Base-by-base conservation (phyloP, 2,797 vertebrate species). In the Fistularia commersonii region DNA sequence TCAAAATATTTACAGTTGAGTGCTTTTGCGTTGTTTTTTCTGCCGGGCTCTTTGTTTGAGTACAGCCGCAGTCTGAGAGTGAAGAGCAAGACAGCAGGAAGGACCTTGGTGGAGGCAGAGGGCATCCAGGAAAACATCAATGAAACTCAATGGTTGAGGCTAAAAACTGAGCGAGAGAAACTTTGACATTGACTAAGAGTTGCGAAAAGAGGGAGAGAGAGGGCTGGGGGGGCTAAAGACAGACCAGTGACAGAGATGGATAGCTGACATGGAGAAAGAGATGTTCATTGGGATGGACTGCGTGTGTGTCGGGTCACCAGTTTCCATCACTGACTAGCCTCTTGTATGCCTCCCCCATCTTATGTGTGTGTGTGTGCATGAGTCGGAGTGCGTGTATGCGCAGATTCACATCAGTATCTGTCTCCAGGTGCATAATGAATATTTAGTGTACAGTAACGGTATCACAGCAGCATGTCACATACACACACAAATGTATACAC, bases 51-150 rank as follows among this genome's bases (percentile, higher is more conserved):
- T 48, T 48, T 48, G 32, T 8, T 35, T 63, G 55, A 61, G 60
- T 35, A 32, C 54, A 44, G 43, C 0, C 13, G 1, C 36, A 0
- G 11, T 6, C 42, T 10, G 31, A 9, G 42, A 23, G 43, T 3
- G 37, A 63, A 12, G 12, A 47, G 37, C 11, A 41, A 32, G 52
- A 7, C 32, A 12, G 44, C 45, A 12, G 47, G 45, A 60, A 60
- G 54, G 76, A 80, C 77, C 73, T 82, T 80, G 76, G 54, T 54
- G 64, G 51, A 79, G 65, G 58, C 67, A 79, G 74, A 82, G 77
- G 77, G 61, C 75, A 9, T 82, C 76, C 77, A 80, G 79, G 67
- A 74, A 82, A 79, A 74, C 74, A 82, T 82, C 77, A 69, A 79
- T 79, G 79, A 69, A 79, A 68, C 64, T 67, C 75, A 76, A 62